Conservation (phyloP, 2,888 invertebrate genomes). For the Melanchra persicariae region DNA sequence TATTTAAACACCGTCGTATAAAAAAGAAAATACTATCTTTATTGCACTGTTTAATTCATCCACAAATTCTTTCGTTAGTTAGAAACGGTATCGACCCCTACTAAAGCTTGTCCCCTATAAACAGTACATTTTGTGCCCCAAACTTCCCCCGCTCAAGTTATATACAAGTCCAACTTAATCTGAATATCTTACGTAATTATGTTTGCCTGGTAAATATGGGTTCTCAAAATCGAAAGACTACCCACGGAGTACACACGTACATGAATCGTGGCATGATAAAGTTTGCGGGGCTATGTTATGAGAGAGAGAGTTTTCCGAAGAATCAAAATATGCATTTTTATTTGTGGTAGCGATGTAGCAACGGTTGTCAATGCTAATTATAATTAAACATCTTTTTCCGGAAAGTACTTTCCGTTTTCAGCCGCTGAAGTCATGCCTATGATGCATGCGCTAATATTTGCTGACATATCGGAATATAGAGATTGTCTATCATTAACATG, state of each 20-base stretch:
- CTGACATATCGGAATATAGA: too few species aligned
- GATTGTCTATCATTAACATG: background rate
- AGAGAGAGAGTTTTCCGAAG: background rate
- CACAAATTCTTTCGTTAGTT: conserved; percentile 20
- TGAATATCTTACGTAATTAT: conserved; percentile 60
- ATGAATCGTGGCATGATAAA: conserved; percentile 20
- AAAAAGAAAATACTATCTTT: background rate
- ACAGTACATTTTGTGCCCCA: conserved; percentile 24
- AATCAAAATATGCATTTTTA: background rate
- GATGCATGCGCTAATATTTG: too few species aligned
- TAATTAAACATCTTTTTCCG: too few species aligned
- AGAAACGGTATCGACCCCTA: background rate
- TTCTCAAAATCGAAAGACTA: conserved; percentile 47
- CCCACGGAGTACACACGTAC: conserved; percentile 22
- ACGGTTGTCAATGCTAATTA: too few species aligned
- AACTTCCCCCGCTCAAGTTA: conserved; percentile 21
- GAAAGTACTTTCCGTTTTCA: too few species aligned
- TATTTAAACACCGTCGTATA: background rate
- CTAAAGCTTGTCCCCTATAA: conserved; percentile 6
- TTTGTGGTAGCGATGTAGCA: too few species aligned
- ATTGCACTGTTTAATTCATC: background rate
- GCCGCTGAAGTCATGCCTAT: too few species aligned
- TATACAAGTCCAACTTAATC: conserved; percentile 38
- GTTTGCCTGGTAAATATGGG: conserved; percentile 57
- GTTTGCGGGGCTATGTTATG: conserved; percentile 10